Evolutionary conservation across 2,113 vertebrate genomes (phyloP).

Genomic region (Myotis davidii): DNA sequence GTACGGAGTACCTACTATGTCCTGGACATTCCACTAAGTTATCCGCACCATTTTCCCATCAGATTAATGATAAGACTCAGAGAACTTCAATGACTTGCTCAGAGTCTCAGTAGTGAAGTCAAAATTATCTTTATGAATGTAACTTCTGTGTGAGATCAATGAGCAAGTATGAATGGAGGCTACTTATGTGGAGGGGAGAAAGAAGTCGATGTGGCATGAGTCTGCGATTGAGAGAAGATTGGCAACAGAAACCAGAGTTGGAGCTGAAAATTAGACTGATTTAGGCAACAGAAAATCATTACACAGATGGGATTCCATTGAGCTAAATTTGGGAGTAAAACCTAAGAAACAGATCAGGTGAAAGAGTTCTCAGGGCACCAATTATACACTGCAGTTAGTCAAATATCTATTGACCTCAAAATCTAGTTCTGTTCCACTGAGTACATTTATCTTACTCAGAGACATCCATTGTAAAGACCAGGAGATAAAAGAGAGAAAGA

Average conservation of each 20-base stretch:
- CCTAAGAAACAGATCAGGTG: background rate
- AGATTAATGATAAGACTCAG: background rate
- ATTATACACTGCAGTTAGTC: background rate
- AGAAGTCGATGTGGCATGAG: background rate
- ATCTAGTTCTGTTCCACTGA: background rate
- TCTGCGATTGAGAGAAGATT: background rate
- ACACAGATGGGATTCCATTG: background rate
- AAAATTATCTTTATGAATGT: background rate
- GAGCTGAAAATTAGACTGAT: background rate
- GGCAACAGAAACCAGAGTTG: background rate
- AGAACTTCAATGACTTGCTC: background rate
- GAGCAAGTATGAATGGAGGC: background rate
- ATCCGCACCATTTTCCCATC: background rate
- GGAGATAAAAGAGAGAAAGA: background rate
- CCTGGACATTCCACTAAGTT: background rate
- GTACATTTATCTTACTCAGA: background rate
- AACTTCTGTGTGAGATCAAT: background rate
- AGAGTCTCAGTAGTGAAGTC: slow-evolving; percentile 13
- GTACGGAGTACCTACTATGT: background rate
- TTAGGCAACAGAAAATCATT: background rate
- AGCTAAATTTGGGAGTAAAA: background rate
- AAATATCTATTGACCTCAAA: background rate
- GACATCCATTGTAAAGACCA: background rate
- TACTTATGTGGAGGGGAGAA: background rate
- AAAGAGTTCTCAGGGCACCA: background rate